Base-by-base conservation (phyloP, 1,140 invertebrate genomes). In the Drosophila tristis region DNA sequence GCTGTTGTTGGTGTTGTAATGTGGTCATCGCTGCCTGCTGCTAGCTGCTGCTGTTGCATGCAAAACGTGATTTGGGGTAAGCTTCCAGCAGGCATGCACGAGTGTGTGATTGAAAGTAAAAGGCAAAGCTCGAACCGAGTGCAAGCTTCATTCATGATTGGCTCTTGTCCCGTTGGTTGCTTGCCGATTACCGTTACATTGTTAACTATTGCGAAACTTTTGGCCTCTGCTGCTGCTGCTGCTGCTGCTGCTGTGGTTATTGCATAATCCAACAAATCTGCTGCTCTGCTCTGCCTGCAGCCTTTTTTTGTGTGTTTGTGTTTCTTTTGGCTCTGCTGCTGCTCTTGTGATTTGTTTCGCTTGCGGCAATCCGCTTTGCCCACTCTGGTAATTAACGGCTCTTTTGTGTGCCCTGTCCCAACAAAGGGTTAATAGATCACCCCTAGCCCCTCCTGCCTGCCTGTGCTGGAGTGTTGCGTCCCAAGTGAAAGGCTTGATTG, bases 81-180 rank as follows among this genome's bases (percentile, higher is more conserved):
- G 60, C 71, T 48, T 59, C 63, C 23, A 75, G 49, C 65, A 82
- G 68, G 16, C 45, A 29, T 39, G 35, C 35, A 39, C 11, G 48
- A 59, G 43, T 60, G 68, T 89, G 64, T 71, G 85, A 90, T 90
- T 90, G 87, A 90, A 90, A 90, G 87, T 90, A 90, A 90, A 90
- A 90, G 89, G 81, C 75, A 89, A 87, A 87, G 82, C 84, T 87
- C 80, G 72, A 70, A 59, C 81, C 62, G 65, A 58, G 43, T 65
- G 63, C 86, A 87, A 86, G 81, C 81, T 87, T 86, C 81, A 86
- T 86, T 86, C 81, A 86, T 87, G 72, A 82, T 82, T 82, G 82
- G 67, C 65, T 57, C 58, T 71, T 47, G 70, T 67, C 44, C 60
- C 63, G 68, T 72, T 64, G 51, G 62, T 72, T 59, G 47, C 66